These are phyloP conservation scores for Chloromyia formosa DNA, from an alignment of 2,888 invertebrate species.

Conservation along the genomic window DNA sequence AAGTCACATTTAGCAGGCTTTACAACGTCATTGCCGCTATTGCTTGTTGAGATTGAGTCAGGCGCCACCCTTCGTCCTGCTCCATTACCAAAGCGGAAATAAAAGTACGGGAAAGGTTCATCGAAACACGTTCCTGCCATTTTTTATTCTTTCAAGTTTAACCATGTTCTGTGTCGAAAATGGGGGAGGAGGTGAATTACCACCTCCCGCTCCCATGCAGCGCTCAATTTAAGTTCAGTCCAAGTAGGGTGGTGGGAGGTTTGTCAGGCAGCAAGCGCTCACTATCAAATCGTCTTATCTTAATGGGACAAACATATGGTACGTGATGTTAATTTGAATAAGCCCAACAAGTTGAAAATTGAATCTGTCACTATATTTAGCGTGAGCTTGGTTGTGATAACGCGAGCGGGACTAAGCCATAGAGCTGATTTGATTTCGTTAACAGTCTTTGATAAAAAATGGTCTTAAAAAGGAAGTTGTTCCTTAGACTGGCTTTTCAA, in stretches of 20 bases:
- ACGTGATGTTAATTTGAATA: constrained; percentile 50
- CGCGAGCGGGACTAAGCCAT: background rate
- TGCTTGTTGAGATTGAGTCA: constrained; percentile 12
- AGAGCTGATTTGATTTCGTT: no score
- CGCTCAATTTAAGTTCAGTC: no score
- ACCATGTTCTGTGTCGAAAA: background rate
- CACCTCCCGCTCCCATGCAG: background rate
- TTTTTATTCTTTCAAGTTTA: constrained; percentile 16
- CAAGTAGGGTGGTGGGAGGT: background rate
- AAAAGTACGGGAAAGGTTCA: background rate
- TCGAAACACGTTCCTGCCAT: constrained; percentile 27
- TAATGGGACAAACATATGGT: constrained; percentile 50
- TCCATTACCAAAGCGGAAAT: background rate
- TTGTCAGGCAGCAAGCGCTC: background rate
- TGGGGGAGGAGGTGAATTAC: background rate
- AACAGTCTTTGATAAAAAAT: no score
- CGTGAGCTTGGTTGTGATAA: background rate
- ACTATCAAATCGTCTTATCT: constrained; percentile 48
- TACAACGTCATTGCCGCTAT: constrained; percentile 21
- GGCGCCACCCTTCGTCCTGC: background rate
- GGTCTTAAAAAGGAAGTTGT: no score
- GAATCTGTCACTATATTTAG: constrained; percentile 46
- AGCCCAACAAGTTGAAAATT: constrained; percentile 50
- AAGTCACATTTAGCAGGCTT: constrained; percentile 22
- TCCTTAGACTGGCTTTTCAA: no score